Percentiles rank a stretch among this genome's conserved stretches.
Conservation (phyloP, 2,888 invertebrate species). For the Dryomyza anilis region DNA sequence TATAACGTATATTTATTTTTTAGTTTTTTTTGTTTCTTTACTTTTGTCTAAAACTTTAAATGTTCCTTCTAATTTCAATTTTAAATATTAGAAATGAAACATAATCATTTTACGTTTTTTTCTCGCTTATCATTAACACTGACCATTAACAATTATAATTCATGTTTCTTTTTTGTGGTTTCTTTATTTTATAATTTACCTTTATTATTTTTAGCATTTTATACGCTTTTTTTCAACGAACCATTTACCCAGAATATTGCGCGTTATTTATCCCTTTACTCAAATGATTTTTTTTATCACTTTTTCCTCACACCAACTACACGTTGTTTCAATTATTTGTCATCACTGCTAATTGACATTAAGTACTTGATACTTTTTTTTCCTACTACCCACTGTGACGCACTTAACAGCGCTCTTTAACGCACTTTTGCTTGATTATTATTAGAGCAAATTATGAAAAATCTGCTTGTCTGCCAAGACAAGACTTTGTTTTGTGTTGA, state of each 20-base stretch:
- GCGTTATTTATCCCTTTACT: neutral
- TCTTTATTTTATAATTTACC: too few relatives aligned
- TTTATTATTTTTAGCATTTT: too few relatives aligned
- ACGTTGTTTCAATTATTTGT: slow-evolving; percentile 24
- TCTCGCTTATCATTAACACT: too few relatives aligned
- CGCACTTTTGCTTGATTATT: slow-evolving; percentile 2
- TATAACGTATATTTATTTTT: too few relatives aligned
- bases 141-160: too few relatives aligned
- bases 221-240: too few relatives aligned
- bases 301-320: neutral
- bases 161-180: too few relatives aligned
- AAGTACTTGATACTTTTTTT: slow-evolving; percentile 32
- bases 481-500: neutral
- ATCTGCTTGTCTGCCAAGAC: neutral
- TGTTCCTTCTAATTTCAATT: neutral
- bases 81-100: too few relatives aligned
- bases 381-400: neutral
- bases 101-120: too few relatives aligned
- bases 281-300: neutral
- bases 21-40: neutral
- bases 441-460: neutral
- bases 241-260: neutral
- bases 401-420: neutral
- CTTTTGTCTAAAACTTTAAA: neutral
- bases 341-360: slow-evolving; percentile 35